These are phyloP conservation scores for Penaeus japonicus DNA, from an alignment of 1,140 invertebrate species.

Conservation along the genomic window DNA sequence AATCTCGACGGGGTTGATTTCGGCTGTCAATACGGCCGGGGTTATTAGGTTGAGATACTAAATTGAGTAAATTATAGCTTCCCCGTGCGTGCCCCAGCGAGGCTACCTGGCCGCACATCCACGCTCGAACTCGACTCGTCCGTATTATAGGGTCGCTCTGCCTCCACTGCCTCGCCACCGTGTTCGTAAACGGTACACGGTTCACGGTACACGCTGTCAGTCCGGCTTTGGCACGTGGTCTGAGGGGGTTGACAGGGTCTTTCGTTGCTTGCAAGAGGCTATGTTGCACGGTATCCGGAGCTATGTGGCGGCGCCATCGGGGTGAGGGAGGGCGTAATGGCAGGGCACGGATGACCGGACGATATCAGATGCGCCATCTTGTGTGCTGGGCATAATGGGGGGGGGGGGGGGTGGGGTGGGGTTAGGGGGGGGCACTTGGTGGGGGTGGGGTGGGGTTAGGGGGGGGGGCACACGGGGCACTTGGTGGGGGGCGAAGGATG, in stretches of 20 bases:
- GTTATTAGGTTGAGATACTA: slow-evolving; percentile 53
- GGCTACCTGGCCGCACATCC: slow-evolving; percentile 32
- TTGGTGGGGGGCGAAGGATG: not conserved
- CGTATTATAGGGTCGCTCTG: slow-evolving; percentile 1
- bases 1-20: slow-evolving; percentile 42
- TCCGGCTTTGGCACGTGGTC: too few species aligned
- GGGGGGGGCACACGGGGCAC: not conserved
- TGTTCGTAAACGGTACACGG: too few species aligned
- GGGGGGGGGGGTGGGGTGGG: not conserved
- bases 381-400: not conserved
- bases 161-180: not conserved
- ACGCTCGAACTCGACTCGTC: not conserved
- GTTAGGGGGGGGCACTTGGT: not conserved
- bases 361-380: slow-evolving; percentile 24
- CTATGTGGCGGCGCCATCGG: not conserved
- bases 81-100: slow-evolving; percentile 42
- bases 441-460: not conserved
- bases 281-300: not conserved
- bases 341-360: not conserved
- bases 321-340: slow-evolving; percentile 22
- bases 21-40: slow-evolving; percentile 38
- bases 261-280: not conserved
- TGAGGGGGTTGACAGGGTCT: too few species aligned
- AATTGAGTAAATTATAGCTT: slow-evolving; percentile 55
- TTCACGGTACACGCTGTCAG: too few species aligned